phyloP scores from a whole-genome alignment of 2,113 vertebrate genomes.

The Stigmatopora nigra region DNA sequence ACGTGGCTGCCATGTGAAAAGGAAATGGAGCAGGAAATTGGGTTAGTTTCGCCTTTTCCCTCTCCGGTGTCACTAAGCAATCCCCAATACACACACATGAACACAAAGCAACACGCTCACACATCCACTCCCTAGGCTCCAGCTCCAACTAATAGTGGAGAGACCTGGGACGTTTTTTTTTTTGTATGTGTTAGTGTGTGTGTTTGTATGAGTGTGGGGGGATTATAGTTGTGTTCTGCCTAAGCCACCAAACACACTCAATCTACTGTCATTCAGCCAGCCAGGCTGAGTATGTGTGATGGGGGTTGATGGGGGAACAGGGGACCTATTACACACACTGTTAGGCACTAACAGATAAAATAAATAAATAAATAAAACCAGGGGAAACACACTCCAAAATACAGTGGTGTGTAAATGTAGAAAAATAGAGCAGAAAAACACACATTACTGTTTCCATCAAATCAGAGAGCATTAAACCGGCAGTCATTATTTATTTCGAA shows the following conservation, averaged over 20 bases:
- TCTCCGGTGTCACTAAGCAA: slow-evolving; percentile 54
- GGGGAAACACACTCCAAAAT: slow-evolving; percentile 42
- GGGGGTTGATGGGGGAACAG: slow-evolving; percentile 53
- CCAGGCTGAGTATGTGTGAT: slow-evolving; percentile 50
- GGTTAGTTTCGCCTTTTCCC: slow-evolving; percentile 65
- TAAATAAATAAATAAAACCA: slow-evolving; percentile 46
- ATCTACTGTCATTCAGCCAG: slow-evolving; percentile 71
- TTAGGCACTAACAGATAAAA: slow-evolving; percentile 51
- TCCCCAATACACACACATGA: slow-evolving; percentile 31
- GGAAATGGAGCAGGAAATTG: slow-evolving; percentile 75
- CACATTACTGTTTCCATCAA: not conserved
- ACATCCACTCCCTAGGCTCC: slow-evolving; percentile 25
- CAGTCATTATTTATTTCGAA: not conserved
- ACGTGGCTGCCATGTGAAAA: slow-evolving; percentile 51
- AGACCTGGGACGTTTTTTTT: slow-evolving; percentile 51
- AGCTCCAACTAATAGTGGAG: slow-evolving; percentile 46
- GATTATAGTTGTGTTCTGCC: slow-evolving; percentile 55
- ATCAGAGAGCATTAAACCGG: not conserved
- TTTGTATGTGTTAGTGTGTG: slow-evolving; percentile 29
- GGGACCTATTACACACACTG: slow-evolving; percentile 64
- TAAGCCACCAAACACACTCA: slow-evolving; percentile 63
- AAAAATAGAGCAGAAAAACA: slow-evolving; percentile 25
- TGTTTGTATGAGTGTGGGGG: slow-evolving; percentile 48
- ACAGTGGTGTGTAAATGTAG: slow-evolving; percentile 35
- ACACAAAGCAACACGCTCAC: slow-evolving; percentile 9